phyloP scores from a whole-genome alignment of 2,113 vertebrate species.

The Sminthopsis crassicaudata region DNA sequence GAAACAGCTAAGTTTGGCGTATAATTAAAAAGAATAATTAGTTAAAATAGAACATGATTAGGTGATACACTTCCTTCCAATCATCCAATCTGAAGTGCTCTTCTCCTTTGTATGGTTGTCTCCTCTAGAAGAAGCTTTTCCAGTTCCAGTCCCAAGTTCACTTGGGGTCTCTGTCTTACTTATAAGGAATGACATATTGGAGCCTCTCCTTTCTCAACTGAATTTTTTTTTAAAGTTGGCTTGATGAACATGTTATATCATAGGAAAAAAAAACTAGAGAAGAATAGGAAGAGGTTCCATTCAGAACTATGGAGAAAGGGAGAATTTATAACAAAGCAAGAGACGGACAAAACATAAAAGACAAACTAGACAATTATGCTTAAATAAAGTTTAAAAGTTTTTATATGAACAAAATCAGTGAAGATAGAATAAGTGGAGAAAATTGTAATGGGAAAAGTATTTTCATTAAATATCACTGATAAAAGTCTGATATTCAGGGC shows the following conservation, averaged over 20 bases:
- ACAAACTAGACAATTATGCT: neutral
- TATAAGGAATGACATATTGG: neutral
- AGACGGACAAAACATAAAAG: neutral
- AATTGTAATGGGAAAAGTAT: neutral
- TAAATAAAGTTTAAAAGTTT: neutral
- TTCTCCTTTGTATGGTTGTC: neutral
- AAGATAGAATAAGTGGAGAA: neutral
- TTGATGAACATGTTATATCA: too few species aligned
- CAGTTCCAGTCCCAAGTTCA: neutral
- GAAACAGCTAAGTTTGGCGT: neutral
- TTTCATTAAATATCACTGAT: slow-evolving; percentile 1
- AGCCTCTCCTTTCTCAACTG: too few species aligned
- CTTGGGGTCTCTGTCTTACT: neutral
- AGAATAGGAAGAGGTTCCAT: neutral
- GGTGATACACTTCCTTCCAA: neutral
- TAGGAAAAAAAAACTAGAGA: neutral
- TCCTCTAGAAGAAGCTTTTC: neutral
- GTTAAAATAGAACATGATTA: neutral
- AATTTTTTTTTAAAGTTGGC: too few species aligned
- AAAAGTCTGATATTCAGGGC: neutral
- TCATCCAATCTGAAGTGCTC: neutral
- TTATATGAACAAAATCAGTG: neutral
- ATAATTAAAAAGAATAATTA: neutral
- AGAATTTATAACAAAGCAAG: neutral
- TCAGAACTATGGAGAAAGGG: neutral